Percentiles rank a stretch among this genome's conserved stretches.
Conservation (phyloP, 2,888 invertebrate genomes). For the Myathropa florea region DNA sequence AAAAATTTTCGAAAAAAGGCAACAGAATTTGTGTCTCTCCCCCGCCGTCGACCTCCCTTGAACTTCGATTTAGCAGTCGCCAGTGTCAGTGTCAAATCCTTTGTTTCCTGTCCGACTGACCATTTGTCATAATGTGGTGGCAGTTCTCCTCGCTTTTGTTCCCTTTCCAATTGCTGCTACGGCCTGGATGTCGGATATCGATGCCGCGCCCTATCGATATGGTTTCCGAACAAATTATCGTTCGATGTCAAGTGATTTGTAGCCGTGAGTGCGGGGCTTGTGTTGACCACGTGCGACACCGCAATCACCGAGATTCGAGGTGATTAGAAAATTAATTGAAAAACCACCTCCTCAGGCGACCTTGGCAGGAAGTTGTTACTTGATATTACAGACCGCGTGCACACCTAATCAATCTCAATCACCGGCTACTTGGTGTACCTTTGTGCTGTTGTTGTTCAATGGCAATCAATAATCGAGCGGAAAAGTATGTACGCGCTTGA, state of each 20-base stretch:
- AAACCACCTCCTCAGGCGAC: conserved; percentile 48
- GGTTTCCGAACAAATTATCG: conserved; percentile 42
- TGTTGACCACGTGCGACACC: conserved; percentile 43
- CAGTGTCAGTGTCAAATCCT: conserved; percentile 47
- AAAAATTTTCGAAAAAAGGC: background rate
- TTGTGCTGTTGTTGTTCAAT: conserved; percentile 23
- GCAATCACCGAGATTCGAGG: conserved; percentile 11
- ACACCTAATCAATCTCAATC: conserved; percentile 52
- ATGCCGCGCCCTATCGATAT: conserved; percentile 47
- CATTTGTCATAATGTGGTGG: conserved; percentile 30
- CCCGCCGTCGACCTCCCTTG: background rate
- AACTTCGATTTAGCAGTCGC: background rate
- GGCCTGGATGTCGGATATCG: background rate
- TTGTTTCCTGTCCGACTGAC: conserved; percentile 24
- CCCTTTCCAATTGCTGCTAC: background rate
- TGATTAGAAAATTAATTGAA: conserved; percentile 62
- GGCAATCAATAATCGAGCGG: conserved; percentile 47
- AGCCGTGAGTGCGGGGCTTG: background rate
- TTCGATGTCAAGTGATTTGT: conserved; percentile 64
- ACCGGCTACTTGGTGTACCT: conserved; percentile 3
- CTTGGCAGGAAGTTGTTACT: conserved; percentile 46
- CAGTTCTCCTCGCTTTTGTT: background rate
- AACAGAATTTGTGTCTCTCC: background rate
- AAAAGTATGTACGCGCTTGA: conserved; percentile 46
- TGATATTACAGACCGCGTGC: background rate